Base-by-base conservation (phyloP, 2,113 vertebrate species). In the Lagopus leucura region DNA sequence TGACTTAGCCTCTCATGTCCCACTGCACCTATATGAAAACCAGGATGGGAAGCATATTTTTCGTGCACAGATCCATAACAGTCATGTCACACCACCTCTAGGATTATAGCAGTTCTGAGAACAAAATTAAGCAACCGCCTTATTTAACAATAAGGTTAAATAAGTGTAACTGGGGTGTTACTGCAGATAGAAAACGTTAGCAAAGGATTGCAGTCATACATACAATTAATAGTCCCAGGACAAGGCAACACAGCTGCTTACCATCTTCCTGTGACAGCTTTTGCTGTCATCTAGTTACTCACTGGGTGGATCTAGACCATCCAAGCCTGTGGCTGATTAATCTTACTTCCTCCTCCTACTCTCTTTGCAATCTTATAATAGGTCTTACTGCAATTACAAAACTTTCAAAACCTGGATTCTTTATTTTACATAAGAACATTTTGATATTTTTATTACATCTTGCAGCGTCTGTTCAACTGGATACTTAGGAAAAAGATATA, bases 261-360 rank as follows among this genome's bases (percentile, higher is more conserved):
- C 60, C 72, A 43, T 76, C 75, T 65, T 93, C 79, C 87, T 88
- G 3, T 92, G 75, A 92, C 85, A 91, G 52, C 42, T 83, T 91
- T 61, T 89, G 42, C 67, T 88, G 72, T 88, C 85, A 92, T 60
- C 0, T 0, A 40, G 50, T 91, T 92, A 92, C 47, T 96, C 91
- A 93, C 42, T 54, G 76, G 71, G 72, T 90, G 86, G 73, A 65
- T 24, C 61, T 57, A 82, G 83, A 72, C 77, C 81, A 64, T 71
- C 78, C 84, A 30, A 87, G 86, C 54, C 36, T 70, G 40, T n/a
- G 50, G 15, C 69, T 96, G 93, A 95, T 70, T 96, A 84, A 93
- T 93, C 64, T 80, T 63, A 92, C 61, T 95, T 91, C 87, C 89
- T 93, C 38, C 22, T 94, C 57, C 58, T 71, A 52, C 32, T 24